Percentiles rank a stretch among this genome's conserved stretches.
Conservation (phyloP, 2,888 invertebrate species). For the Heliothis peltigera region DNA sequence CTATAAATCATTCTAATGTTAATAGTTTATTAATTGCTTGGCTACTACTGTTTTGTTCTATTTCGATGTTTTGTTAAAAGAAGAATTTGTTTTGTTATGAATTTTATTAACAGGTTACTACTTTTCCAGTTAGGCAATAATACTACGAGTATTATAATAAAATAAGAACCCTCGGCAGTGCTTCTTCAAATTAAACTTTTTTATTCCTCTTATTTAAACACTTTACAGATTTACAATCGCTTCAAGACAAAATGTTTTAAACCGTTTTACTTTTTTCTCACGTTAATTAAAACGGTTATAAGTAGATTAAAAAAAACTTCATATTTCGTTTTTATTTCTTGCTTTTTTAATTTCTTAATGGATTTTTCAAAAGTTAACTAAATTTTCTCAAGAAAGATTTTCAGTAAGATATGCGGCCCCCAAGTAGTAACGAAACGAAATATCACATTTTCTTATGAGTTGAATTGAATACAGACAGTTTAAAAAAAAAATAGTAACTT, state of each 20-base stretch:
- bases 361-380: background rate
- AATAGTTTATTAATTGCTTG: conserved; percentile 42
- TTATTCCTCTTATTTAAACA: no score
- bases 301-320: background rate
- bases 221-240: no score
- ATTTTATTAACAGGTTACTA: no score
- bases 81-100: background rate
- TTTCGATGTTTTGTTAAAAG: conserved; percentile 22
- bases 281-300: background rate
- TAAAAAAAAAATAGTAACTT: no score
- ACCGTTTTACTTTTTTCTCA: no score
- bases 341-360: conserved; percentile 7
- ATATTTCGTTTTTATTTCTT: background rate
- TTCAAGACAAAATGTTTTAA: no score
- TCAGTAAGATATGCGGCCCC: background rate
- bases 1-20: conserved; percentile 40
- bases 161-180: no score
- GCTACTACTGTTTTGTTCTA: background rate
- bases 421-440: background rate
- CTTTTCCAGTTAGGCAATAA: no score
- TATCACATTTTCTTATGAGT: background rate
- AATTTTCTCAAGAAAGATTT: conserved; percentile 1
- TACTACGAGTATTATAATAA: no score
- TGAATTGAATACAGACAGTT: no score
- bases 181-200: no score